Evolutionary conservation across 2,113 vertebrate genomes (phyloP), one percentile per base, ranked within the genome.

Genomic region (Ochotona princeps): DNA sequence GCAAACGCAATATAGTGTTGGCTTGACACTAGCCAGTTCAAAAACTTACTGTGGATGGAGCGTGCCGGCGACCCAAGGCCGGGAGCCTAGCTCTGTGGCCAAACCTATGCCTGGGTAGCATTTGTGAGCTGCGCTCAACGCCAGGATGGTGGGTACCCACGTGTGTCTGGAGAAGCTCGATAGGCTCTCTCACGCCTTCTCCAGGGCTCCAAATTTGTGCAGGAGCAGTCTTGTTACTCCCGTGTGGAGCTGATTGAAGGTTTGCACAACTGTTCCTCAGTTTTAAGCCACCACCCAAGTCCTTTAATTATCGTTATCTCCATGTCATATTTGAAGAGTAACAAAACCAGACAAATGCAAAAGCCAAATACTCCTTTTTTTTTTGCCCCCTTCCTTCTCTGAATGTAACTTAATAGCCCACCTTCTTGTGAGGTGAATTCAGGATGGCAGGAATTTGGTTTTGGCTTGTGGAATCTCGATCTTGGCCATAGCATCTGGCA

Each of bases 311-410:
- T 61, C 10, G 8, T n/a, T 66, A 44, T 70, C 63, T 92, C 38
- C 21, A 9, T 30, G 63, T 84, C 51, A 61, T 57, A 35, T 44
- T 51, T 83, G n/a, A 94, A 93, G 2, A 81, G 25, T 20, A 85
- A 87, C 78, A 83, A 95, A 84, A 32, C 76, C 32, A 83, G 92
- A 90, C 9, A 92, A 70, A 87, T 35, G n/a, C 25, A 61, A 80
- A 96, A 79, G 35, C 30, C 75, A 74, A 85, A 72, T 61, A 18
- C 15, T 15, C 6, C 11, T 67, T 84, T 84, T 26, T 25, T 44
- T 44, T 44, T 54, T 17, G n/a, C n/a, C 10, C 10, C 10, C 54
- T 57, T 17, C 8, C 54, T 10, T 67, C 82, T 9, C 47, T 69
- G 32, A 65, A 79, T n/a, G n/a, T 84, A 44, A 84, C n/a, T 76